Conservation (phyloP, 2,888 invertebrate species). For the Phasia obesa region DNA sequence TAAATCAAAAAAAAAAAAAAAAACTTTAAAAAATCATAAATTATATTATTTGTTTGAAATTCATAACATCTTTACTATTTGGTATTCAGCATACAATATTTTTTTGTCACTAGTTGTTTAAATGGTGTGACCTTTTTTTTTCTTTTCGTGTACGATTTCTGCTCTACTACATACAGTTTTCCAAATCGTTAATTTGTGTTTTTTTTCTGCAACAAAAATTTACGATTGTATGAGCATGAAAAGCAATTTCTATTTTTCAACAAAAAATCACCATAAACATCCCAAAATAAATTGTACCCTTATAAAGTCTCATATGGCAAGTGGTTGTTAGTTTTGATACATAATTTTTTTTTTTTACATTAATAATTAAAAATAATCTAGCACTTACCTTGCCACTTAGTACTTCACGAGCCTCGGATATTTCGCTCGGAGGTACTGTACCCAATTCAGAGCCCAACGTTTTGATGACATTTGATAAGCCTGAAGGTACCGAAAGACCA, state of each 20-base stretch:
- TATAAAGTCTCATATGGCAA: neutral
- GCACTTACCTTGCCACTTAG: constrained; percentile 82
- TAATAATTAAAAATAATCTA: neutral
- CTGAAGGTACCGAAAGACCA: constrained; percentile 92
- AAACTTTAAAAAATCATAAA: no score
- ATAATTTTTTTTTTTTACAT: neutral
- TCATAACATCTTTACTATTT: no score
- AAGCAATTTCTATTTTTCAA: constrained; percentile 34
- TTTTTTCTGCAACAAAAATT: neutral
- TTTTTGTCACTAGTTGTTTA: constrained; percentile 13
- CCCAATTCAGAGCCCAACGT: constrained; percentile 84
- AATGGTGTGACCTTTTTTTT: neutral
- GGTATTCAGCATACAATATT: neutral
- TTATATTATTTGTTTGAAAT: no score
- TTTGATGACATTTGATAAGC: constrained; percentile 87
- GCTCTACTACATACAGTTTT: constrained; percentile 40
- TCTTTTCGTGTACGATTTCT: neutral
- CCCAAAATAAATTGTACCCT: neutral
- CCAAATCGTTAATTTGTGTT: constrained; percentile 44
- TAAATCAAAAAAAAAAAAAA: no score
- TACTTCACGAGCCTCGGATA: constrained; percentile 81
- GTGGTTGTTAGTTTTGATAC: neutral
- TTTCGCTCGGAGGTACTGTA: constrained; percentile 81
- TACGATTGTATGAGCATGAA: constrained; percentile 13
- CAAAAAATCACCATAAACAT: constrained; percentile 12